Conservation (phyloP, 1,140 invertebrate species). For the Magallana ariakensis region DNA sequence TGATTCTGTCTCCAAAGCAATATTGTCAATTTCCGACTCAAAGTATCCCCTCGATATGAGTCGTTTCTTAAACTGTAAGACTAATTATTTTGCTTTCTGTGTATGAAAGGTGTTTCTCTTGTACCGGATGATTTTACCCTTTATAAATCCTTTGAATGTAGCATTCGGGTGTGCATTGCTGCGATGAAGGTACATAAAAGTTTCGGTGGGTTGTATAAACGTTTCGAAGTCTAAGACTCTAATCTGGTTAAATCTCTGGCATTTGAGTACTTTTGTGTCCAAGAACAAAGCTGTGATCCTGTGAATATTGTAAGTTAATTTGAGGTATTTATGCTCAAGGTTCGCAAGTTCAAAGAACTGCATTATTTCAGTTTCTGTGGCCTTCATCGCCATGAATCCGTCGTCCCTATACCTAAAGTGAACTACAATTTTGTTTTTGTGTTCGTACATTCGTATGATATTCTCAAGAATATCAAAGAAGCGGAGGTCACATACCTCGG, state of each 20-base stretch:
- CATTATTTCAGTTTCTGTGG: not conserved
- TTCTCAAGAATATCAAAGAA: conserved; percentile 10
- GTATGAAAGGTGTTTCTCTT: not conserved
- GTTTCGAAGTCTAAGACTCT: conserved; percentile 2
- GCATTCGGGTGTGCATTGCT: conserved; percentile 9
- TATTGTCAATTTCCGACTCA: not conserved
- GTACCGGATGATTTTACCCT: conserved; percentile 2
- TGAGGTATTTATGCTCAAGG: not conserved
- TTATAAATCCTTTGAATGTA: conserved; percentile 34
- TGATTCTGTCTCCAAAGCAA: not conserved
- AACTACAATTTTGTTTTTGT: not conserved
- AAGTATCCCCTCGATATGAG: not conserved
- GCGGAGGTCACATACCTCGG: not conserved
- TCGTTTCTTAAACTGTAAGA: not conserved
- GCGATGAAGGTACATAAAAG: conserved; percentile 9
- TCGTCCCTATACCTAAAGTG: not conserved
- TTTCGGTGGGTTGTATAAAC: conserved; percentile 22
- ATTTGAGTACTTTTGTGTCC: conserved; percentile 13
- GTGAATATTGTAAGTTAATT: not conserved
- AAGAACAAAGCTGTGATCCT: not conserved
- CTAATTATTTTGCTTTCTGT: not conserved
- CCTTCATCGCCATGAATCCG: not conserved
- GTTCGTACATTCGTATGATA: not conserved
- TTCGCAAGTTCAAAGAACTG: conserved; percentile 10
- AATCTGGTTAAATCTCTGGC: not conserved